These are phyloP conservation scores for Leptinotarsa texana DNA, from an alignment of 1,140 invertebrate genomes.

Conservation along the genomic window DNA sequence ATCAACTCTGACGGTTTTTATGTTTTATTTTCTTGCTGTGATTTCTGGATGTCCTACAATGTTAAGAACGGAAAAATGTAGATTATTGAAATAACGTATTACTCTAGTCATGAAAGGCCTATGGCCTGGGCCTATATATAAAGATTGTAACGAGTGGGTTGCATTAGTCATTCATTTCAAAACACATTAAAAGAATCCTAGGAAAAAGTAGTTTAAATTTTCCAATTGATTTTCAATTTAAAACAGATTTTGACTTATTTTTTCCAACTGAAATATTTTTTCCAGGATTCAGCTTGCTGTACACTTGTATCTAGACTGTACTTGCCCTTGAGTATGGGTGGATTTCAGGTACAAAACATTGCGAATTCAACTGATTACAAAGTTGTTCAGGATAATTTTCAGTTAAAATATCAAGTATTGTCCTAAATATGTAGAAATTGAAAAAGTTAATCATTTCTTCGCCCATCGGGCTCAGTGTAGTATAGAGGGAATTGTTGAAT, in stretches of 20 bases:
- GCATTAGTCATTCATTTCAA: neutral
- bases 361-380: neutral
- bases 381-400: too few relatives aligned
- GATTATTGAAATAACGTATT: conserved; percentile 20
- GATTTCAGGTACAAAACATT: neutral
- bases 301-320: neutral
- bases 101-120: conserved; percentile 28
- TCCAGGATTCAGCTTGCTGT: neutral
- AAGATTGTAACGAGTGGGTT: neutral
- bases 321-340: conserved; percentile 1
- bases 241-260: neutral
- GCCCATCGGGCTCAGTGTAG: neutral
- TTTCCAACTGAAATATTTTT: neutral
- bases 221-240: neutral
- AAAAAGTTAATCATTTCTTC: too few relatives aligned
- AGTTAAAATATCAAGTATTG: too few relatives aligned
- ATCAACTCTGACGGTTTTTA: neutral
- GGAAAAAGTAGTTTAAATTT: neutral
- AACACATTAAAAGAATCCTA: conserved; percentile 1
- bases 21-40: conserved; percentile 30
- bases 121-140: conserved; percentile 20
- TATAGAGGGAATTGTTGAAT: conserved; percentile 1
- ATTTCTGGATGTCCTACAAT: conserved; percentile 22
- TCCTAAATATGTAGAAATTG: too few relatives aligned
- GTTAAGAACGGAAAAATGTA: conserved; percentile 2